Conservation (phyloP, 2,113 vertebrate species). For the Ageneiosus marmoratus region DNA sequence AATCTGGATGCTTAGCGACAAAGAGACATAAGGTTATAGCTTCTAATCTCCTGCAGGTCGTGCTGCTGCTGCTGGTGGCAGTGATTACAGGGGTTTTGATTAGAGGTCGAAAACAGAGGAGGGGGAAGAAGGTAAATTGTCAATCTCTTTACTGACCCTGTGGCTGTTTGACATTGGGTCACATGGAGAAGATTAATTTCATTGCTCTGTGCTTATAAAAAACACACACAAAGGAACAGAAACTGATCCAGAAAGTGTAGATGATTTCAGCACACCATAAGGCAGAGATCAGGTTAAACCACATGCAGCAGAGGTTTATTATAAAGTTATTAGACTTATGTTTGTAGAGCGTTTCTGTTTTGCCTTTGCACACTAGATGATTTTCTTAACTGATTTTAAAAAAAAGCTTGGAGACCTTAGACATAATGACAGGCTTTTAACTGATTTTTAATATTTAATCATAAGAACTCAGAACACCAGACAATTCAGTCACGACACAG, state of each 20-base stretch:
- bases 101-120: background rate
- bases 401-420: no score
- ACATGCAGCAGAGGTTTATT: constrained; percentile 12
- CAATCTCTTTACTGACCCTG: background rate
- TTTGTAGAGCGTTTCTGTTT: background rate
- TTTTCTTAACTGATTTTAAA: no score
- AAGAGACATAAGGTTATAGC: constrained; percentile 69
- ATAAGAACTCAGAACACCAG: no score
- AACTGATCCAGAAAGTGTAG: constrained; percentile 11
- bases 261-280: background rate
- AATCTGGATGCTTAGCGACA: constrained; percentile 61
- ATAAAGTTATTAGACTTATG: background rate
- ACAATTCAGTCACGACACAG: no score
- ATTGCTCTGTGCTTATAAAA: background rate
- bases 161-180: constrained; percentile 2
- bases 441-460: no score
- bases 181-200: constrained; percentile 1
- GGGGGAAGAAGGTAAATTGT: constrained; percentile 14
- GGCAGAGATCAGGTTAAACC: background rate
- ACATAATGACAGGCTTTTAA: no score
- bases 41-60: constrained; percentile 65
- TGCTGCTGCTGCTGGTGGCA: constrained; percentile 15
- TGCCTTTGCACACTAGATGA: no score
- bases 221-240: constrained; percentile 8
- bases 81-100: constrained; percentile 16